Percentiles rank a stretch among this genome's conserved stretches.
phyloP scores from a whole-genome alignment of 2,888 invertebrate genomes.

The Crossocerus cetratus region DNA sequence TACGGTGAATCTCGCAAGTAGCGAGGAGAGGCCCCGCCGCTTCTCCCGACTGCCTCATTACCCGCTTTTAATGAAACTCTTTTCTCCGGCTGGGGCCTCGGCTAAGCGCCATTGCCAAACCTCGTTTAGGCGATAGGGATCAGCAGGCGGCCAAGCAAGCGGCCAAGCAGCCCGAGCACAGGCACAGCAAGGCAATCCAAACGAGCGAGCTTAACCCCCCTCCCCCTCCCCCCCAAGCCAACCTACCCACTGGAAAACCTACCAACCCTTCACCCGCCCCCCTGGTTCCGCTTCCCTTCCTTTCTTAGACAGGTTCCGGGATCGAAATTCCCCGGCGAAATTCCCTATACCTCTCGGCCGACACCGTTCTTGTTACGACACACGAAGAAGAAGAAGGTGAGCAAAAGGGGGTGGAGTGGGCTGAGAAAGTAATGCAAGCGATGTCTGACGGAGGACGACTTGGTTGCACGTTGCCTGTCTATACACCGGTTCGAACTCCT shows the following conservation, averaged over 20 bases:
- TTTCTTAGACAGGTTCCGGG: conserved; percentile 67
- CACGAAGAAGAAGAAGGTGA: conserved; percentile 28
- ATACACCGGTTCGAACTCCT: too few species aligned
- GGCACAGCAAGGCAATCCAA: conserved; percentile 18
- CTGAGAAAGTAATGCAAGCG: conserved; percentile 43
- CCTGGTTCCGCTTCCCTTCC: conserved; percentile 62
- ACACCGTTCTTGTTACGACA: conserved; percentile 20
- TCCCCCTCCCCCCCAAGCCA: conserved; percentile 18
- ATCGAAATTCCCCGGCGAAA: conserved; percentile 67
- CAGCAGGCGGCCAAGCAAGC: conserved; percentile 65
- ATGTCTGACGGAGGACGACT: conserved; percentile 60
- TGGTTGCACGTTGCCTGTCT: conserved; percentile 38
- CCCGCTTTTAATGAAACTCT: conserved; percentile 74
- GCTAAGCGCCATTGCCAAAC: conserved; percentile 74
- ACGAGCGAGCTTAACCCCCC: background rate
- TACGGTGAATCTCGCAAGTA: conserved; percentile 53
- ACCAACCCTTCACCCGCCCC: conserved; percentile 44
- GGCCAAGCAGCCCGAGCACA: conserved; percentile 44
- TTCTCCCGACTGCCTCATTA: conserved; percentile 66
- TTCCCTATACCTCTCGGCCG: conserved; percentile 59
- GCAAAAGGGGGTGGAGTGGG: conserved; percentile 38
- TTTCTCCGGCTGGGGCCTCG: conserved; percentile 65
- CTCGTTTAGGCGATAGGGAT: conserved; percentile 76
- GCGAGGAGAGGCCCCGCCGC: conserved; percentile 39
- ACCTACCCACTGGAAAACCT: conserved; percentile 26